Evolutionary conservation across 1,140 invertebrate species (phyloP).

Genomic region (Apis cerana): DNA sequence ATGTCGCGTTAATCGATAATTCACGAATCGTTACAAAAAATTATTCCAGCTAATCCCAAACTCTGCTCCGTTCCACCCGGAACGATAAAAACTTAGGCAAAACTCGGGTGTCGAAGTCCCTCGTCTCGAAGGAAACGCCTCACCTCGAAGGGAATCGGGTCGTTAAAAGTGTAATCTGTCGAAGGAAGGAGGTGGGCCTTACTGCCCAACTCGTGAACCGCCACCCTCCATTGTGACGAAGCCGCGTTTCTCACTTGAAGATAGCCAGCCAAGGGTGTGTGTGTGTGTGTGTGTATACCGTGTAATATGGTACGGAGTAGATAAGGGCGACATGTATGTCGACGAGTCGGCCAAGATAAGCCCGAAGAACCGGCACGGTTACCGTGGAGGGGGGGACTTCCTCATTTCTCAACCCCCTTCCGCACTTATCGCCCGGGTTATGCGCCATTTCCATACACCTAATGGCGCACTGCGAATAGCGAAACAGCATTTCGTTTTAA

Average conservation of each 20-base stretch:
- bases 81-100: no score
- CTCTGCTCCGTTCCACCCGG: no score
- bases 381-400: slow-evolving; percentile 48
- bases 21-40: no score
- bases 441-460: slow-evolving; percentile 68
- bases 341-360: slow-evolving; percentile 66
- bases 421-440: slow-evolving; percentile 68
- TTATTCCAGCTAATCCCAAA: no score
- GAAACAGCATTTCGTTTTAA: slow-evolving; percentile 70
- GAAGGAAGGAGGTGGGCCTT: slow-evolving; percentile 26
- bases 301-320: slow-evolving; percentile 64
- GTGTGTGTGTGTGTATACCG: slow-evolving; percentile 46
- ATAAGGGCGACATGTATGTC: slow-evolving; percentile 70
- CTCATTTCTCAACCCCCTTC: slow-evolving; percentile 68
- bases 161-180: slow-evolving; percentile 59
- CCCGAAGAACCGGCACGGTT: slow-evolving; percentile 62
- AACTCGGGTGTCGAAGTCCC: no score
- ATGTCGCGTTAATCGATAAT: no score
- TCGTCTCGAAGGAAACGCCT: no score
- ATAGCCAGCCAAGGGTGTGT: slow-evolving; percentile 48
- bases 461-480: slow-evolving; percentile 65
- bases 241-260: slow-evolving; percentile 60
- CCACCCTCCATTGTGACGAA: slow-evolving; percentile 48
- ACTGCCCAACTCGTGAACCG: slow-evolving; percentile 43
- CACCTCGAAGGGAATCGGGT: background rate